A percentile compares a stretch with the other conserved stretches of the same genome.
phyloP scores from a whole-genome alignment of 2,888 invertebrate species.

The Cosmopolites sordidus region DNA sequence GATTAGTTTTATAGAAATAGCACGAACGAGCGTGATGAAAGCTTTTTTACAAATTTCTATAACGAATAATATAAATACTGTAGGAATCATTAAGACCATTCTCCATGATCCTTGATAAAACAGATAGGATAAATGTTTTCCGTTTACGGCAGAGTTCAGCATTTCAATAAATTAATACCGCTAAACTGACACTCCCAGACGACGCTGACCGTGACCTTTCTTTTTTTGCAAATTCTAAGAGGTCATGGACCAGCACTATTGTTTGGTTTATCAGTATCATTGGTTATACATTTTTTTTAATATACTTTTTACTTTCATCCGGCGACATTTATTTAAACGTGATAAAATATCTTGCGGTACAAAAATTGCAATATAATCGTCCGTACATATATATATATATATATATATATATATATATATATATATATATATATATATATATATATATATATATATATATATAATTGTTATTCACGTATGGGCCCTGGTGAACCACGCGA shows the following conservation, averaged over 20 bases:
- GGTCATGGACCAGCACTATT: constrained; percentile 1
- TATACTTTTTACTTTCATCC: too few relatives aligned
- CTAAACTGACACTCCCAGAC: background rate
- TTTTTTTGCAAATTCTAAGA: background rate
- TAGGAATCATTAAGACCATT: too few relatives aligned
- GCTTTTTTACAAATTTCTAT: too few relatives aligned
- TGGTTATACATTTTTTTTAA: background rate
- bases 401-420: background rate
- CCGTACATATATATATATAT: background rate
- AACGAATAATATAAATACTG: too few relatives aligned
- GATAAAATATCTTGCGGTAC: too few relatives aligned
- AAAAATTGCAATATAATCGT: background rate
- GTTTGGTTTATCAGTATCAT: background rate
- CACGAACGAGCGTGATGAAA: too few relatives aligned
- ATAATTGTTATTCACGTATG: too few relatives aligned
- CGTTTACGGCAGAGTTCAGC: background rate
- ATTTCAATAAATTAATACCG: background rate
- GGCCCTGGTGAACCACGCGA: too few relatives aligned
- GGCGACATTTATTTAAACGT: too few relatives aligned
- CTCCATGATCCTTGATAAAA: background rate
- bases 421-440: background rate
- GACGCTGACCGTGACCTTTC: background rate
- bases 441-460: background rate
- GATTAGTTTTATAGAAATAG: too few relatives aligned
- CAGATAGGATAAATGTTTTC: background rate